phyloP scores from a whole-genome alignment of 2,888 invertebrate species.

The Oscheius onirici region DNA sequence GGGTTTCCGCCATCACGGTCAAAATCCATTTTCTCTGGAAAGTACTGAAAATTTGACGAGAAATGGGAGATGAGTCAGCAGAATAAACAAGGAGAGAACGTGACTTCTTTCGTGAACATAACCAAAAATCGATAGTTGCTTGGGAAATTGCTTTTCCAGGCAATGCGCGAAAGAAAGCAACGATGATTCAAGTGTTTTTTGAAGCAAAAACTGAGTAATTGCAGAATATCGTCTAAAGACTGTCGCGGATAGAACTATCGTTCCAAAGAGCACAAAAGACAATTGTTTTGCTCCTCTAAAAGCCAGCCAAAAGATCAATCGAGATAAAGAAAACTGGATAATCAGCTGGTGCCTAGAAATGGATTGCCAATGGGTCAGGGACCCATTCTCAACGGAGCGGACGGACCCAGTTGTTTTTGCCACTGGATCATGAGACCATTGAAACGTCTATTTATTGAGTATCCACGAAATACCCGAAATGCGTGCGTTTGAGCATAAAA shows the following conservation, averaged over 20 bases:
- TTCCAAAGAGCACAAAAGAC: no score
- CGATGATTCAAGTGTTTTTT: no score
- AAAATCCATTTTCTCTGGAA: conserved; percentile 50
- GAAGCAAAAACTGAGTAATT: no score
- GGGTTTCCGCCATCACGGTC: conserved; percentile 50
- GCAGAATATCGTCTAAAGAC: no score
- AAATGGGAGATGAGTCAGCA: neutral
- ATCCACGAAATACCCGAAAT: conserved; percentile 13
- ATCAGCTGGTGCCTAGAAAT: neutral
- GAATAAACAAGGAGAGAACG: neutral
- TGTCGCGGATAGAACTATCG: no score
- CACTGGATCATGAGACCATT: neutral
- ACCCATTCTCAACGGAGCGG: no score
- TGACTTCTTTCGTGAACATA: neutral
- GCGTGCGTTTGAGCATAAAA: neutral
- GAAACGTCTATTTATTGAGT: conserved; percentile 7
- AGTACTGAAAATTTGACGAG: neutral
- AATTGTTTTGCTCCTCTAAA: neutral
- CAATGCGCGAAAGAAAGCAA: neutral
- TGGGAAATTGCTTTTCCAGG: neutral
- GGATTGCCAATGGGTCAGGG: neutral
- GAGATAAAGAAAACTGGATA: neutral
- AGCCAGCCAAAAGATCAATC: neutral
- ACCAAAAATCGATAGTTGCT: neutral
- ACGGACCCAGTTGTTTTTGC: no score